Evolutionary conservation across 2,888 invertebrate genomes (phyloP).

Genomic region (Anarsia innoxiella): DNA sequence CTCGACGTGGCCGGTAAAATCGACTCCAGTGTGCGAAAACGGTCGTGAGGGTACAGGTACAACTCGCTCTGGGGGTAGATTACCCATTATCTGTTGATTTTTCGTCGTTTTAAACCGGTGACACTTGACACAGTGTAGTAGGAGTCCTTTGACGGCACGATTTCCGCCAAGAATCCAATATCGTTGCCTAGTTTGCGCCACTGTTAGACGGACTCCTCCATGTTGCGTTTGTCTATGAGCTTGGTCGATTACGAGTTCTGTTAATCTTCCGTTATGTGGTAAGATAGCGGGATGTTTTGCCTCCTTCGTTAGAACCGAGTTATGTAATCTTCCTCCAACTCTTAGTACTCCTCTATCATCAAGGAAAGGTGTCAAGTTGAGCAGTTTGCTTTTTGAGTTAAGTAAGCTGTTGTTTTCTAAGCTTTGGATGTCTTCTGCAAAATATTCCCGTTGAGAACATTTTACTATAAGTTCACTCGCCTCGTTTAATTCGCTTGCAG

Average conservation of each 20-base stretch:
- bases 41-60: conserved; percentile 12
- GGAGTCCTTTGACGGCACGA: too few species aligned
- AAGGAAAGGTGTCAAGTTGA: conserved; percentile 4
- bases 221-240: background rate
- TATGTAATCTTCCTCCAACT: conserved; percentile 5
- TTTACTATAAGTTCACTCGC: conserved; percentile 1
- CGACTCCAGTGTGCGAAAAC: conserved; percentile 13
- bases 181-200: too few species aligned
- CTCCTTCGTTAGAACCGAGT: background rate
- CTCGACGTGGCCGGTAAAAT: conserved; percentile 12
- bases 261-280: background rate
- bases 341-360: conserved; percentile 5
- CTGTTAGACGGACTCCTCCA: background rate
- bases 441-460: background rate
- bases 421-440: background rate
- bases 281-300: conserved; percentile 1
- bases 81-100: conserved; percentile 12
- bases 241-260: background rate
- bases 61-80: conserved; percentile 8
- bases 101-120: conserved; percentile 1
- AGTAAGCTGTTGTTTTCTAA: background rate
- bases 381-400: conserved; percentile 1
- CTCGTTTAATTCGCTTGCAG: background rate
- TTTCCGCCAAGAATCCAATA: too few species aligned
- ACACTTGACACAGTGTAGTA: conserved; percentile 11